Base-by-base conservation (phyloP, 2,888 invertebrate species). In the Empis livida region DNA sequence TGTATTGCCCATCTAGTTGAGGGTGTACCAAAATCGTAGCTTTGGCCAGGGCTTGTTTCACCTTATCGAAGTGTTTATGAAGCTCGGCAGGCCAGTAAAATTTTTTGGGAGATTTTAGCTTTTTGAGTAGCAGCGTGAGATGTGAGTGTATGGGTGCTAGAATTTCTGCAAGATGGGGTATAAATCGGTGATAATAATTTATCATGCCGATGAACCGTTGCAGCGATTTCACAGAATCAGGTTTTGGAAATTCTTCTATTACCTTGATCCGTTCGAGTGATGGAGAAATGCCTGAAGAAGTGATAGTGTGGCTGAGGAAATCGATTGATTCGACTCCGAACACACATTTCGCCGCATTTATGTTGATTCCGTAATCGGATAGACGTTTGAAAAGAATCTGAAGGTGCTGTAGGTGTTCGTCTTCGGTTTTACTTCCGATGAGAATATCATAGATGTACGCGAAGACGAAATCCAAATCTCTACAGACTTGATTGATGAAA, bases 1-100 rank as follows among this genome's bases (percentile, higher is more conserved):
- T 54, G 1, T 66, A 42, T 31, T 56, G 45, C 0, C 61, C 59
- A 10, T 54, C 13, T 1, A 44, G 17, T 5, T 55, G 55, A 1
- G 65, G 67, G 46, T 65, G 64, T 20, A 20, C 20, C 20, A 20
- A 20, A 2, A 58, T 38, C 1, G 64, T 56, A 16, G 32, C 43
- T 10, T 23, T n/a, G 11, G 43, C n/a, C 14, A 43, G 17, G 5
- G 43, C 35, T 43, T n/a, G 5, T 10, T 42, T 42, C 8, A 14
- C 13, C 10, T 27, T 23, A 9, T 14, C 8, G 14, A 42, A 42
- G 5, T 23, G 11, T 6, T 27, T 14, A 10, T 42, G 3, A 27
- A 23, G 27, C 5, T 11, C 5, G n/a, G 14, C 27, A 10, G 42
- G 30, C 27, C 42, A 42, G 42, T 42, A 27, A 42, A 42, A n/a